Percentiles rank a stretch among this genome's conserved stretches.
Evolutionary conservation across 2,888 invertebrate species (phyloP).

Genomic region (Mesodorylaimus sp.): DNA sequence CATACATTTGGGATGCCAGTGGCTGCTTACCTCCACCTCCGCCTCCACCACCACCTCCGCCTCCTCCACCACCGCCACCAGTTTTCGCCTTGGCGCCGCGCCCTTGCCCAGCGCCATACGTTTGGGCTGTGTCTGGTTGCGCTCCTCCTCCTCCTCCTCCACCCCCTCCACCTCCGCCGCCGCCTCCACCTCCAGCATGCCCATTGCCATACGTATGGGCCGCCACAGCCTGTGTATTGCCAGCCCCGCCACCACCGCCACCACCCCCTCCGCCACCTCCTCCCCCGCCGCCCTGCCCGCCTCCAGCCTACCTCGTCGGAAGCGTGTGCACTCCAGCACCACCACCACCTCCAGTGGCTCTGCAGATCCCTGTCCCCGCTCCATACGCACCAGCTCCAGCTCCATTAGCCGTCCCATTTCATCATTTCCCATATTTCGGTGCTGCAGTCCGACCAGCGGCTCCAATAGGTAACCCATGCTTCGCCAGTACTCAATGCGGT

Average conservation of each 20-base stretch:
- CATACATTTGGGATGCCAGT: neutral
- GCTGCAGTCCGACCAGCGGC: neutral
- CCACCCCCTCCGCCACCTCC: neutral
- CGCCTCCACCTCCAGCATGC: neutral
- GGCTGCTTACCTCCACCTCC: neutral
- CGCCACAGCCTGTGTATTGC: neutral
- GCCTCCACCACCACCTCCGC: neutral
- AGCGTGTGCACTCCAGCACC: no score
- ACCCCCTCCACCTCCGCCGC: neutral
- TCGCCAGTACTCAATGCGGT: neutral
- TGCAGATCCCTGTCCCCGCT: neutral
- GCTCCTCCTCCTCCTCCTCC: neutral
- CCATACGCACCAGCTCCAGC: neutral
- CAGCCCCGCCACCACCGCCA: neutral
- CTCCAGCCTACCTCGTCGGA: no score
- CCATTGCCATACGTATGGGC: neutral
- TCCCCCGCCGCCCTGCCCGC: neutral
- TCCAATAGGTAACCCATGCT: neutral
- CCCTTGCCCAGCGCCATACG: neutral
- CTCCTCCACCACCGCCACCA: no score
- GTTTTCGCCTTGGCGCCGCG: neutral
- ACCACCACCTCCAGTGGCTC: neutral
- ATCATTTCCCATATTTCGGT: neutral
- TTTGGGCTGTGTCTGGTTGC: neutral
- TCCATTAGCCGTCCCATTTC: neutral